phyloP scores from a whole-genome alignment of 2,797 vertebrate genomes.

The Paedocypris micromegethes region DNA sequence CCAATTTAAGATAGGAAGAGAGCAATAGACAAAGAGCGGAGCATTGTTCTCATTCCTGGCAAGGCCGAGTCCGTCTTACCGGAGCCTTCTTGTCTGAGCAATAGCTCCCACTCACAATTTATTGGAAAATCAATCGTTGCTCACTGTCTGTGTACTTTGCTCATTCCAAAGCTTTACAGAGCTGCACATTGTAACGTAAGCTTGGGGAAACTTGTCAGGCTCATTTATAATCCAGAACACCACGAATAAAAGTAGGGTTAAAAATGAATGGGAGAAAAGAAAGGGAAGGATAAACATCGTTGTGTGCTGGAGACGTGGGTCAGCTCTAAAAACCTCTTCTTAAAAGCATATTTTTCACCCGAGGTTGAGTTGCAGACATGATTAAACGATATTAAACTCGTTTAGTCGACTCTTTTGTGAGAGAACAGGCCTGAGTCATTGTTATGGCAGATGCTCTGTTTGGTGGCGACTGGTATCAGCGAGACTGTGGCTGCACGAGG shows the following conservation, averaged over 20 bases:
- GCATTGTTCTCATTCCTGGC: conserved; percentile 47
- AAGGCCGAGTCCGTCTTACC: conserved; percentile 35
- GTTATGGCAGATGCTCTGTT: conserved; percentile 64
- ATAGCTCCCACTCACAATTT: conserved; percentile 51
- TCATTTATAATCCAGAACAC: conserved; percentile 46
- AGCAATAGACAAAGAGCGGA: conserved; percentile 24
- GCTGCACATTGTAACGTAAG: conserved; percentile 51
- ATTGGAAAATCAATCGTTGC: conserved; percentile 53
- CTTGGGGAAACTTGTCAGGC: conserved; percentile 47
- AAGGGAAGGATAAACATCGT: conserved; percentile 3
- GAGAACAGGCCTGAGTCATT: conserved; percentile 36
- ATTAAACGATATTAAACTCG: no score
- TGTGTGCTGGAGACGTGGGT: conserved; percentile 20
- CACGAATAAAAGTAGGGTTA: conserved; percentile 37
- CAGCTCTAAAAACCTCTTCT: no score
- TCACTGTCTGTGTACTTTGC: conserved; percentile 53
- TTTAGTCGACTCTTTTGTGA: no score
- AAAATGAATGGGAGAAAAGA: conserved; percentile 29
- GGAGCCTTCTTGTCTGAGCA: conserved; percentile 49
- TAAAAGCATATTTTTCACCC: no score
- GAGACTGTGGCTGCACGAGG: conserved; percentile 52
- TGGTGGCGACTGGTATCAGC: conserved; percentile 62
- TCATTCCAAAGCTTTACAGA: conserved; percentile 52
- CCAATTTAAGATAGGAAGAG: conserved; percentile 2
- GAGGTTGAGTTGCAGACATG: no score